Conservation (phyloP, 2,113 vertebrate genomes). For the Mixornis gularis region DNA sequence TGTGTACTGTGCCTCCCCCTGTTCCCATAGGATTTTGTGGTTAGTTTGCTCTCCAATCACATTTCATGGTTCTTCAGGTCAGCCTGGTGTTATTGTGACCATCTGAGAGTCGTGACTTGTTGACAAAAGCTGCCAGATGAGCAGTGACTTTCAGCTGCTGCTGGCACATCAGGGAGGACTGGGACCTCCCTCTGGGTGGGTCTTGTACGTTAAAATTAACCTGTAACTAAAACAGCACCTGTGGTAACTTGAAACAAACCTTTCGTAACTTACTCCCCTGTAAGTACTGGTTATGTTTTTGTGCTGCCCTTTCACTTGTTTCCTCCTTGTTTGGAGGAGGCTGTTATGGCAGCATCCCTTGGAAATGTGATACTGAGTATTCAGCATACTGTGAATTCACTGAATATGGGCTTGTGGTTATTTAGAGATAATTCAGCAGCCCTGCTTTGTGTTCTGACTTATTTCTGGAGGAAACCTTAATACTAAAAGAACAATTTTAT, state of each 20-base stretch:
- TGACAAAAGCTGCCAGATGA: not conserved
- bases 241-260: not conserved
- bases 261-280: not conserved
- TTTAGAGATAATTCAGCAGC: not conserved
- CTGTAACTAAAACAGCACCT: not conserved
- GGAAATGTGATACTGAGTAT: not conserved
- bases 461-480: not conserved
- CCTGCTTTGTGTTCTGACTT: not conserved
- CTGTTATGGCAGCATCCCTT: not conserved
- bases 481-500: not conserved
- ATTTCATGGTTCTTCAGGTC: not conserved
- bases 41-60: not conserved
- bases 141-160: not conserved
- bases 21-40: not conserved
- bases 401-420: not conserved
- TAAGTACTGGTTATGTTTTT: not conserved
- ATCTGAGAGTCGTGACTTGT: not conserved
- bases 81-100: not conserved
- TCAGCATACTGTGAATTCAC: not conserved
- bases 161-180: not conserved
- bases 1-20: not conserved
- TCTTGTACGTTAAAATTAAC: not conserved
- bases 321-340: not conserved
- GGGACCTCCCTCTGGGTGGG: not conserved
- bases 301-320: not conserved